A percentile compares a stretch with the other conserved stretches of the same genome.
These are phyloP conservation scores for Spodoptera litura DNA, from an alignment of 1,140 invertebrate species.

Conservation along the genomic window DNA sequence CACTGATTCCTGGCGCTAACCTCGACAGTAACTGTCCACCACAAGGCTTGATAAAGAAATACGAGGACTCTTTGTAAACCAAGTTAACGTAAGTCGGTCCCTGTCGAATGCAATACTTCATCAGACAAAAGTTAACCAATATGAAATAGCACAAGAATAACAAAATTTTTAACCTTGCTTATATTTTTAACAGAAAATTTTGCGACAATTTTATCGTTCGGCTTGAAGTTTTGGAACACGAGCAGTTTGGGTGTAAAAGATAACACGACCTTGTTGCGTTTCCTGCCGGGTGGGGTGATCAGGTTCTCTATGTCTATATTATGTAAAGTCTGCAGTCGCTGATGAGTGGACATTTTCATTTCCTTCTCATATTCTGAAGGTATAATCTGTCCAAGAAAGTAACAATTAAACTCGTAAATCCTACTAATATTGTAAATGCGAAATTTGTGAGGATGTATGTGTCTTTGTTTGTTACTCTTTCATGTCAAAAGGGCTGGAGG, in stretches of 20 bases:
- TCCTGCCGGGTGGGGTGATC: conserved; percentile 51
- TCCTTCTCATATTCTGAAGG: conserved; percentile 77
- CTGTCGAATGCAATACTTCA: conserved; percentile 52
- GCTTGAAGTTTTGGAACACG: conserved; percentile 79
- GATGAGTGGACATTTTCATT: conserved; percentile 72
- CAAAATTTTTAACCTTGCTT: conserved; percentile 65
- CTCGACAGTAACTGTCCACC: conserved; percentile 68
- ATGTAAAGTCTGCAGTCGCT: conserved; percentile 69
- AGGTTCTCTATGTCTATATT: conserved; percentile 70
- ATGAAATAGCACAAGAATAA: conserved; percentile 16
- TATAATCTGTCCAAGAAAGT: conserved; percentile 65
- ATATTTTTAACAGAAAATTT: conserved; percentile 81
- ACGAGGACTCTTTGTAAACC: conserved; percentile 76
- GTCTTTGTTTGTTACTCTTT: too few relatives aligned
- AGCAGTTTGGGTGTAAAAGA: conserved; percentile 72
- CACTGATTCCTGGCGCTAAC: conserved; percentile 77
- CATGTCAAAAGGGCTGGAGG: too few relatives aligned
- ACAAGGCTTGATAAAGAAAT: conserved; percentile 72
- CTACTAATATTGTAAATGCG: too few relatives aligned
- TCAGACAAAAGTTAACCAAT: conserved; percentile 3
- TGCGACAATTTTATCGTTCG: conserved; percentile 74
- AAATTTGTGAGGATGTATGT: too few relatives aligned
- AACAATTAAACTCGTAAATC: not conserved
- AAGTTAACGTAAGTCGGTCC: conserved; percentile 71
- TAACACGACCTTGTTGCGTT: conserved; percentile 61